Conservation (phyloP, 2,888 invertebrate species). For the Xylota segnis region DNA sequence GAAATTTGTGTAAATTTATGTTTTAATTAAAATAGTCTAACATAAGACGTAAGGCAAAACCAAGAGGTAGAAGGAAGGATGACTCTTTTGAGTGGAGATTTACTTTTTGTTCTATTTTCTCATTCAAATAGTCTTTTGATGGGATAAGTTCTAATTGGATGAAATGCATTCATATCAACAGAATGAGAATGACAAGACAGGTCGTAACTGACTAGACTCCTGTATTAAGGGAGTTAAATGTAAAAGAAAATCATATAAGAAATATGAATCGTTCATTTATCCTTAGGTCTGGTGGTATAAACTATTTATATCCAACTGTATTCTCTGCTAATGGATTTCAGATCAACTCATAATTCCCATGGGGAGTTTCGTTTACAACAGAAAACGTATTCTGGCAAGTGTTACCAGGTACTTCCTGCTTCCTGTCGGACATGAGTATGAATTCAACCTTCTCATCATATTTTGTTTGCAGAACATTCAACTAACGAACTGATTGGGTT, state of each 20-base stretch:
- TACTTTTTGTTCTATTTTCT: neutral
- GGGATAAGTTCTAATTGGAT: slow-evolving; percentile 38
- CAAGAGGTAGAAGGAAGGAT: neutral
- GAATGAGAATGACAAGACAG: neutral
- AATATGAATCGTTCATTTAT: neutral
- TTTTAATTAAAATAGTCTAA: slow-evolving; percentile 62
- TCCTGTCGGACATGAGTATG: slow-evolving; percentile 3
- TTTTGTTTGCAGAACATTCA: neutral
- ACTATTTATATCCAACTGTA: neutral
- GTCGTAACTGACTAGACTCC: neutral
- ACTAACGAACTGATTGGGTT: neutral
- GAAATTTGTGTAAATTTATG: slow-evolving; percentile 64
- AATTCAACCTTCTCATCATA: neutral
- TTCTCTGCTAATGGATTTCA: slow-evolving; percentile 1
- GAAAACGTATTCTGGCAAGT: slow-evolving; percentile 8
- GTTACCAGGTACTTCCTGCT: slow-evolving; percentile 11
- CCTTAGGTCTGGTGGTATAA: neutral
- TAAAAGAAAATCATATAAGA: neutral
- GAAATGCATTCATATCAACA: slow-evolving; percentile 33
- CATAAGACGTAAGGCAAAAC: neutral
- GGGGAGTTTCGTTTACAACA: neutral
- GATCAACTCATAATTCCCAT: slow-evolving; percentile 14
- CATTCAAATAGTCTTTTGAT: neutral
- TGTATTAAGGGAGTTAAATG: neutral
- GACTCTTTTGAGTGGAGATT: neutral